These are phyloP conservation scores for Drosophila albomicans DNA, from an alignment of 1,140 invertebrate species.

Conservation along the genomic window DNA sequence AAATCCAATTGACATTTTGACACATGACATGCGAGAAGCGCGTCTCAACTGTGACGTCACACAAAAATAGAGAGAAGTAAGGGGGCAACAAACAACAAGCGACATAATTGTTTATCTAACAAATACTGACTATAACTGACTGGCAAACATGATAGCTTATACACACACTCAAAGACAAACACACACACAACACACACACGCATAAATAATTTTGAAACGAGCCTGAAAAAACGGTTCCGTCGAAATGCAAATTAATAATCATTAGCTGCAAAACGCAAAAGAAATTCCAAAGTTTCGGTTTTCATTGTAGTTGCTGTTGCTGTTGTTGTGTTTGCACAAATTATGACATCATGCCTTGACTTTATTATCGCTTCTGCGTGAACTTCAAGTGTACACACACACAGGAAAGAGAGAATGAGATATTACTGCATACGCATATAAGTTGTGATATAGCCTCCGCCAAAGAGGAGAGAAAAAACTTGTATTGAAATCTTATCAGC, in stretches of 20 bases:
- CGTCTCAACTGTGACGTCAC: constrained; percentile 22
- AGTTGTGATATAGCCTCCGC: constrained; percentile 1
- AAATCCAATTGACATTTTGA: constrained; percentile 40
- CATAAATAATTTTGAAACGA: constrained; percentile 19
- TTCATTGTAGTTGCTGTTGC: constrained; percentile 26
- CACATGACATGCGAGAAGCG: constrained; percentile 24
- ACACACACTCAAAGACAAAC: neutral
- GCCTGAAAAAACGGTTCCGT: constrained; percentile 35
- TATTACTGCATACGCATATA: neutral
- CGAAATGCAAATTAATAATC: constrained; percentile 56
- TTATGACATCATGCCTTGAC: constrained; percentile 71
- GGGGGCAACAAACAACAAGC: neutral
- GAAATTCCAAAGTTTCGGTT: constrained; percentile 43
- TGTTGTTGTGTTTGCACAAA: constrained; percentile 57
- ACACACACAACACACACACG: constrained; percentile 7
- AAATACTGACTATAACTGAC: constrained; percentile 12
- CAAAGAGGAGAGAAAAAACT: neutral
- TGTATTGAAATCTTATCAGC: constrained; percentile 10
- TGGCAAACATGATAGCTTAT: constrained; percentile 3
- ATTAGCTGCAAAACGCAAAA: constrained; percentile 42
- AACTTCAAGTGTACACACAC: constrained; percentile 59
- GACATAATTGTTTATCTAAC: constrained; percentile 19
- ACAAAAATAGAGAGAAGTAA: neutral
- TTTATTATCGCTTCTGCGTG: constrained; percentile 75
- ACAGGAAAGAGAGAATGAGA: neutral